Conservation (phyloP, 1,140 invertebrate species). For the Cotesia vestalis region DNA sequence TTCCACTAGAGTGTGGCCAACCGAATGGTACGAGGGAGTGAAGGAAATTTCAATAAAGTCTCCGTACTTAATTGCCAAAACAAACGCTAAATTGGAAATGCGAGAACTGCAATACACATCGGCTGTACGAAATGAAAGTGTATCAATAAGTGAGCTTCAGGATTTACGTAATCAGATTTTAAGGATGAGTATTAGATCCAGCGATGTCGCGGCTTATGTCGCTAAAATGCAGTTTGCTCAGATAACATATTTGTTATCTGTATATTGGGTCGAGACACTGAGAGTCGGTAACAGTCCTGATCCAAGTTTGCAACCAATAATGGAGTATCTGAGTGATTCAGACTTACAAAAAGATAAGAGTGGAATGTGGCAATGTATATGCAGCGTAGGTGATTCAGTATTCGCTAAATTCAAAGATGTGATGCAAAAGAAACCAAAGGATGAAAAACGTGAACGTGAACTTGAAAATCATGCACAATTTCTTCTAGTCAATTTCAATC, state of each 20-base stretch:
- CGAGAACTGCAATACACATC: constrained; percentile 96
- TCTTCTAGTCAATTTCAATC: constrained; percentile 95
- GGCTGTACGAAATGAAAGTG: constrained; percentile 94
- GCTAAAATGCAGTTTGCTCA: constrained; percentile 95
- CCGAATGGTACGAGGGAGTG: constrained; percentile 96
- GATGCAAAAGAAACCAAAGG: constrained; percentile 84
- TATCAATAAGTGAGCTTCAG: constrained; percentile 88
- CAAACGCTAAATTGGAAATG: constrained; percentile 92
- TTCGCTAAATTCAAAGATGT: constrained; percentile 89
- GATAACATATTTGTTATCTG: constrained; percentile 94
- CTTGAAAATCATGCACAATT: constrained; percentile 95
- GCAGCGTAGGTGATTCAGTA: constrained; percentile 84
- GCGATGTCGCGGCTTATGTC: constrained; percentile 86
- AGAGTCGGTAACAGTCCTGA: constrained; percentile 85
- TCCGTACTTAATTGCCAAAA: constrained; percentile 91
- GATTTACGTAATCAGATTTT: constrained; percentile 91
- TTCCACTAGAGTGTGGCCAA: constrained; percentile 88
- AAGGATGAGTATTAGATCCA: constrained; percentile 72
- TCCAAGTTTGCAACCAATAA: constrained; percentile 89
- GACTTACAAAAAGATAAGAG: constrained; percentile 96
- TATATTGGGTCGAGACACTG: constrained; percentile 94
- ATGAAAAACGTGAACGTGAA: constrained; percentile 85
- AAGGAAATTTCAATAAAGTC: constrained; percentile 97
- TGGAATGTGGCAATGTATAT: constrained; percentile 95
- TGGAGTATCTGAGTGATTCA: constrained; percentile 93